Evolutionary conservation across 2,888 invertebrate genomes (phyloP), one percentile per base, ranked within the genome.

Genomic region (Meghimatium bilineatum): DNA sequence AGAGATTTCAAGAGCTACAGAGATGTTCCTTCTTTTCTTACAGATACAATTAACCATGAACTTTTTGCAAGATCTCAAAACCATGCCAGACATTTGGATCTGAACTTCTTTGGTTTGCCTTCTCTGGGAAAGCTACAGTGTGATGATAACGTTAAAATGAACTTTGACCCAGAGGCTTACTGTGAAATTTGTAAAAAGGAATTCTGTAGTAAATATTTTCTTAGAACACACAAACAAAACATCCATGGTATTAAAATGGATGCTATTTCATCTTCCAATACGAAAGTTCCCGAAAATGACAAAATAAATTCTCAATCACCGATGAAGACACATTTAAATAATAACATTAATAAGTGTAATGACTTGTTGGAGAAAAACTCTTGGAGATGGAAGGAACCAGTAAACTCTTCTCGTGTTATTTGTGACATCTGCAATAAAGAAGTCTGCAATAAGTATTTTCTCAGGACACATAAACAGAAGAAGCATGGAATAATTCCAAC

Each of bases 151-250:
- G 90, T 92, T 56, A 93, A 93, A 85, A 90, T 93, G 88, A 93
- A 93, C 74, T 93, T 93, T 87, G 93, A 93, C 83, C 93, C 93
- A n/a, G 93, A 93, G 82, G 93, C 93, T 29, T 93, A 93, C 87
- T 94, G 93, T 87, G 93, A 93, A 86, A 92, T 99, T 88, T 99
- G 99, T 94, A 97, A 98, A 94, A 98, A 98, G 94, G 98, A 99
- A 94, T 95, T 99, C 82, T 99, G 99, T 95, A 98, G 98, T 94
- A 99, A 99, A 93, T 98, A 99, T 93, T 99, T 99, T 93, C 95
- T 99, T 85, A 96, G 98, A 87, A 98, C 98, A 36, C 99, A 99
- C 95, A 99, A 99, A 93, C 97, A 98, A 93, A 99, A 99, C 94
- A 98, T 98, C 56, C 99, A 99, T 93, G 99, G 99, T 32, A 97